phyloP scores from a whole-genome alignment of 37 sponge, comb jelly and placozoan species.

The Mnemiopsis leidyi region DNA sequence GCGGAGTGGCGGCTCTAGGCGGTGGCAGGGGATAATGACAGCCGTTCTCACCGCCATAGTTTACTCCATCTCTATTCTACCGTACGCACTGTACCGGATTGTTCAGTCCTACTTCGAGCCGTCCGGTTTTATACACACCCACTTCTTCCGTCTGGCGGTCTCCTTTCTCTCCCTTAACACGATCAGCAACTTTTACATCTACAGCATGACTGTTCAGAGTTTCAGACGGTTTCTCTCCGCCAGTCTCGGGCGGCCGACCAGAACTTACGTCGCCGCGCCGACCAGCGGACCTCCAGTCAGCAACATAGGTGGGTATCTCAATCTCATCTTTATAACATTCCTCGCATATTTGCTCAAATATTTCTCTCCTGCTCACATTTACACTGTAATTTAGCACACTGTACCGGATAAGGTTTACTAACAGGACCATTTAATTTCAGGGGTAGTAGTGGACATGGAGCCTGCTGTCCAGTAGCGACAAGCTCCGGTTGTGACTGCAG shows the following conservation, averaged over 20 bases:
- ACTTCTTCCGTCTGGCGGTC: not conserved
- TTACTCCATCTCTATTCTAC: not conserved
- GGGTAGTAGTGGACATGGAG: not conserved
- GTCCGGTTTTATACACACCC: not conserved
- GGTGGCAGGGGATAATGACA: not conserved
- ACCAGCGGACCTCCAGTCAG: not conserved
- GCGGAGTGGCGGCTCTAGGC: not conserved
- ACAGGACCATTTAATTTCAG: not conserved
- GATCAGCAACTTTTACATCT: not conserved
- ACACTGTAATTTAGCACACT: not conserved
- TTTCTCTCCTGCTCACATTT: not conserved
- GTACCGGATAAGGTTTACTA: not conserved
- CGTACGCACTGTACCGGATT: not conserved
- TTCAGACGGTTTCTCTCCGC: not conserved
- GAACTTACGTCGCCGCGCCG: not conserved
- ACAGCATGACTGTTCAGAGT: not conserved
- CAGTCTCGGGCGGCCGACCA: not conserved
- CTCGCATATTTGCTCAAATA: not conserved
- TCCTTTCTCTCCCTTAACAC: not conserved
- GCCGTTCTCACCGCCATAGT: not conserved
- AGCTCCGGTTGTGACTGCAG: no score
- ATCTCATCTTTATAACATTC: not conserved
- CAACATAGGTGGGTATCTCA: not conserved
- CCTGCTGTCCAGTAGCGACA: no score
- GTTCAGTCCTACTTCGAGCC: not conserved